These are phyloP conservation scores for Allobates femoralis DNA, from an alignment of 2,797 vertebrate genomes.

Conservation along the genomic window DNA sequence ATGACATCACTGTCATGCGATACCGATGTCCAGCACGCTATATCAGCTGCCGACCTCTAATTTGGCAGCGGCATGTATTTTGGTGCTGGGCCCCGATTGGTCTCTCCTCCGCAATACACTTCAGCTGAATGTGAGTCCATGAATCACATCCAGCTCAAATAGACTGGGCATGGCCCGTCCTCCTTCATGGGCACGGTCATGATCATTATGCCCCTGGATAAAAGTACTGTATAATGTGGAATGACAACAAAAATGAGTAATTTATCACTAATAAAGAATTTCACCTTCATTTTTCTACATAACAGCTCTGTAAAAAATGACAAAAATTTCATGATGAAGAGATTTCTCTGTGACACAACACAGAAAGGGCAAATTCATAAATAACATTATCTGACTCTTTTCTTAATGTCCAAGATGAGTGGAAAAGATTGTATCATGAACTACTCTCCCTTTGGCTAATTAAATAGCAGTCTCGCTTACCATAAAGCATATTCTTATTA, in stretches of 20 bases:
- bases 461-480: constrained; percentile 91
- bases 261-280: constrained; percentile 63
- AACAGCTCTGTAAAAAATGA: constrained; percentile 59
- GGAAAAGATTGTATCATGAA: constrained; percentile 83
- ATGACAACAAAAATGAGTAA: constrained; percentile 30
- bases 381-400: constrained; percentile 80
- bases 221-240: background rate
- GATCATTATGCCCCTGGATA: no score
- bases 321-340: constrained; percentile 71
- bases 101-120: no score
- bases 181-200: no score
- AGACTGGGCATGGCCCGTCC: no score
- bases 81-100: no score
- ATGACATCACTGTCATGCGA: no score
- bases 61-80: no score
- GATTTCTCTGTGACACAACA: constrained; percentile 74
- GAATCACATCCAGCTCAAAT: no score
- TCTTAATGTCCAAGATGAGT: constrained; percentile 84
- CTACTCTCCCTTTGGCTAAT: constrained; percentile 89
- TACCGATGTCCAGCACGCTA: no score
- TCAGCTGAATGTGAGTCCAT: no score
- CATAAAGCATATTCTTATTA: constrained; percentile 94
- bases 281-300: constrained; percentile 66
- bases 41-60: no score
- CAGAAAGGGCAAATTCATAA: constrained; percentile 77